phyloP scores from a whole-genome alignment of 1,140 invertebrate species.

The Cepaea nemoralis region DNA sequence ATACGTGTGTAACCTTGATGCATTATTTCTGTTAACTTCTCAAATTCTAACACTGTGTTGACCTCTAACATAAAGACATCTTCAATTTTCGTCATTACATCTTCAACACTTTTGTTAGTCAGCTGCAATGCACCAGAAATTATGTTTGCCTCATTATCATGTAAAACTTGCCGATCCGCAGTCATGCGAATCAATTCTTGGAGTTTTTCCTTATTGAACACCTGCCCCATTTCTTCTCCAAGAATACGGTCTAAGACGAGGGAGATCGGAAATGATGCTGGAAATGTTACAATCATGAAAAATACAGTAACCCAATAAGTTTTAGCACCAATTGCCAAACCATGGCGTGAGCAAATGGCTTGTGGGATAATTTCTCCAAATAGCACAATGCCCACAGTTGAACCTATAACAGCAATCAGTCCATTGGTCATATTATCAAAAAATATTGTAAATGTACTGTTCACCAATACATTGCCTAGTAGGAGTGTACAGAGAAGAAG shows the following conservation, averaged over 20 bases:
- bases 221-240: constrained; percentile 93
- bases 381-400: constrained; percentile 93
- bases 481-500: constrained; percentile 94
- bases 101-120: constrained; percentile 89
- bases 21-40: constrained; percentile 96
- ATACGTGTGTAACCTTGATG: constrained; percentile 90
- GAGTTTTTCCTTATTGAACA: constrained; percentile 95
- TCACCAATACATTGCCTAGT: constrained; percentile 97
- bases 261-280: constrained; percentile 93
- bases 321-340: constrained; percentile 93
- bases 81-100: constrained; percentile 95
- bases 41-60: constrained; percentile 90
- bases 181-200: constrained; percentile 86
- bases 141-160: constrained; percentile 98
- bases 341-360: constrained; percentile 93
- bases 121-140: constrained; percentile 95
- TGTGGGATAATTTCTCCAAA: constrained; percentile 97
- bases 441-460: constrained; percentile 95
- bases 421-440: constrained; percentile 93
- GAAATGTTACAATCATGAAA: constrained; percentile 95
- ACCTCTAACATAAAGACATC: constrained; percentile 95
- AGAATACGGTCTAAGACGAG: constrained; percentile 90
- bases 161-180: constrained; percentile 78
- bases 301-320: constrained; percentile 93
- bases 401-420: constrained; percentile 79